These are phyloP conservation scores for Enteromius mattozi DNA, from an alignment of 2,797 vertebrate species.

Conservation along the genomic window DNA sequence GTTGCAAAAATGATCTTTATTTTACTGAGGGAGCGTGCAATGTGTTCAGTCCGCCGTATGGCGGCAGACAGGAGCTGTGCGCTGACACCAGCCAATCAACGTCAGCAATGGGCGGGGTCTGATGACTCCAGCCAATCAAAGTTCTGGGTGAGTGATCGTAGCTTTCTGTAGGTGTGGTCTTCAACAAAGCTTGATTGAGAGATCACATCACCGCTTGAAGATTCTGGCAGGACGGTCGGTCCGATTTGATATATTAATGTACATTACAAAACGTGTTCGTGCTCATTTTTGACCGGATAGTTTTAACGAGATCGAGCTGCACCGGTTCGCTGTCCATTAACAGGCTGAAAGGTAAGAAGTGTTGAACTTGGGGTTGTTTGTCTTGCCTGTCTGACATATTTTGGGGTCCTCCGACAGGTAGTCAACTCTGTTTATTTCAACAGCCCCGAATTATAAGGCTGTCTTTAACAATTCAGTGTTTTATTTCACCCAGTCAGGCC, in stretches of 20 bases:
- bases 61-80: neutral
- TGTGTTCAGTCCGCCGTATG: neutral
- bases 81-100: neutral
- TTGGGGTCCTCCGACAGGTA: slow-evolving; percentile 54
- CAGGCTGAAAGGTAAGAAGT: slow-evolving; percentile 38
- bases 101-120: neutral
- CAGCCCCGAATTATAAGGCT: neutral
- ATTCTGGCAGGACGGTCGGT: slow-evolving; percentile 4
- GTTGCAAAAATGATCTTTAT: neutral
- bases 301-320: neutral
- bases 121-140: slow-evolving; percentile 41
- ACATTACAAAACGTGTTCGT: neutral
- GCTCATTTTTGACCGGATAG: neutral
- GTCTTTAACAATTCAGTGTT: neutral
- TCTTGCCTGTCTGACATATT: slow-evolving; percentile 26
- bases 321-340: neutral
- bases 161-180: slow-evolving; percentile 24
- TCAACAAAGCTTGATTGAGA: slow-evolving; percentile 64
- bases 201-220: slow-evolving; percentile 49
- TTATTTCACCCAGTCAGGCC: neutral
- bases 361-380: slow-evolving; percentile 28
- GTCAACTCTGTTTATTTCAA: slow-evolving; percentile 22
- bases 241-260: neutral
- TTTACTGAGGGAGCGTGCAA: neutral
- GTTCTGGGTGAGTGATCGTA: neutral